Percentiles rank a stretch among this genome's conserved stretches.
These are phyloP conservation scores for Oscarella lobularis DNA, from an alignment of 37 sponge, comb jelly and placozoan species.

Conservation along the genomic window DNA sequence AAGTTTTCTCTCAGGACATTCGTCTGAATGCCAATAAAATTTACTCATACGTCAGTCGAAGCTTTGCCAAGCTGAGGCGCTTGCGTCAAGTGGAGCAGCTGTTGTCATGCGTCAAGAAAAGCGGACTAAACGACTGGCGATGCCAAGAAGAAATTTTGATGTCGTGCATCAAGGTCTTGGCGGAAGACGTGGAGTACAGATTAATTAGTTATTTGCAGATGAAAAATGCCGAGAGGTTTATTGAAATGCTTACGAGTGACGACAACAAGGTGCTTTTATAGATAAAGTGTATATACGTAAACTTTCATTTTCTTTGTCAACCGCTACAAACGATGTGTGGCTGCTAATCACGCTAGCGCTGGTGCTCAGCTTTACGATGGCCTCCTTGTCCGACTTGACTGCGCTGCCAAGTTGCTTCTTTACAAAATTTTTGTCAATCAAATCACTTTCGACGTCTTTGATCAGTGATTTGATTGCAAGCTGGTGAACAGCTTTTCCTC, in stretches of 20 bases:
- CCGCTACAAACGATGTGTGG: too few species aligned
- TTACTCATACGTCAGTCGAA: conserved; percentile 6
- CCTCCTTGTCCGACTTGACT: too few species aligned
- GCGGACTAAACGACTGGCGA: background rate
- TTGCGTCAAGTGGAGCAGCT: conserved; percentile 32
- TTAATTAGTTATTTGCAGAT: conserved; percentile 12
- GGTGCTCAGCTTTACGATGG: too few species aligned
- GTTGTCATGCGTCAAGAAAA: conserved; percentile 23
- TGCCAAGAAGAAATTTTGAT: conserved; percentile 56
- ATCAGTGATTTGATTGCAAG: too few species aligned
- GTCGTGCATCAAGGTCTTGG: conserved; percentile 56
- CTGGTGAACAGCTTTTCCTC: too few species aligned
- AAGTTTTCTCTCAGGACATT: background rate
- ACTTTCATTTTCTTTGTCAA: too few species aligned
- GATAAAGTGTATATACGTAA: too few species aligned
- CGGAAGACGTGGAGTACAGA: too few species aligned
- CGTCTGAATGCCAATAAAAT: background rate
- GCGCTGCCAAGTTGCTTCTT: too few species aligned
- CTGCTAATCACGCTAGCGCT: too few species aligned
- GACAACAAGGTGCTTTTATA: conserved; percentile 52
- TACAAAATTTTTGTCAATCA: too few species aligned
- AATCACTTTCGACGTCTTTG: too few species aligned
- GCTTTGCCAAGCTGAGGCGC: conserved; percentile 17
- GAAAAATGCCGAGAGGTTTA: conserved; percentile 36
- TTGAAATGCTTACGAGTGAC: conserved; percentile 21